Evolutionary conservation across 2,797 vertebrate genomes (phyloP), one percentile per base, ranked within the genome.

Genomic region (Columba guinea): DNA sequence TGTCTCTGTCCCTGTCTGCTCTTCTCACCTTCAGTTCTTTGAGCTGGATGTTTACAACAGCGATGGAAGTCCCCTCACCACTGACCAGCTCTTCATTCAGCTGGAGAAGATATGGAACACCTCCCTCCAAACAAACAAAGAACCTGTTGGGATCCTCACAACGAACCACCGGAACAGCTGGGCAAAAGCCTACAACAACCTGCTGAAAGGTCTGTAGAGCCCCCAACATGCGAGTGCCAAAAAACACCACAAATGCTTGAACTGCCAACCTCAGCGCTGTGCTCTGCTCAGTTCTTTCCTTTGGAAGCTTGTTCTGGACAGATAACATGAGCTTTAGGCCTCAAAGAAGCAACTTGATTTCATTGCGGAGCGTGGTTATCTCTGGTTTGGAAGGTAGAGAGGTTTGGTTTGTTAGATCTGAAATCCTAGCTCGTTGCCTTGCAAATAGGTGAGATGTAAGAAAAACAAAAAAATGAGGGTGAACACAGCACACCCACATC

Each of bases 31-130:
- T 73, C 67, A 99, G 99, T 99, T 99, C 94, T 99, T 99, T 62
- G 97, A 99, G 93, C 92, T 99, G 97, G 99, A 99, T 15, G 99
- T 99, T 84, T 99, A 99, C 97, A 98, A 99, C 98, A 99, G 99
- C 9, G 98, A 99, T 0, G 98, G 99, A n/a, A 98, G 98, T 4
- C 98, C 98, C 2, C 98, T 99, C 83, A 99, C 99, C 0, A 97
- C 98, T 0, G 99, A 99, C 87, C 99, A 99, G 98, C 98, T 99
- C 84, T 99, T 99, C 75, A 97, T 97, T 96, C 99, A 99, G 97
- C 95, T 99, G 96, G 99, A 99, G 96, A 99, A 99, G 98, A 99
- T 99, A 97, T 99, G 99, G 99, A 99, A 99, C 93, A 99, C 99
- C 0, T 99, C 99, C 8, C 97, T 99, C 87, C 99, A 99, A 96